Conservation (phyloP, 2,113 vertebrate species). For the Barnardius zonarius region DNA sequence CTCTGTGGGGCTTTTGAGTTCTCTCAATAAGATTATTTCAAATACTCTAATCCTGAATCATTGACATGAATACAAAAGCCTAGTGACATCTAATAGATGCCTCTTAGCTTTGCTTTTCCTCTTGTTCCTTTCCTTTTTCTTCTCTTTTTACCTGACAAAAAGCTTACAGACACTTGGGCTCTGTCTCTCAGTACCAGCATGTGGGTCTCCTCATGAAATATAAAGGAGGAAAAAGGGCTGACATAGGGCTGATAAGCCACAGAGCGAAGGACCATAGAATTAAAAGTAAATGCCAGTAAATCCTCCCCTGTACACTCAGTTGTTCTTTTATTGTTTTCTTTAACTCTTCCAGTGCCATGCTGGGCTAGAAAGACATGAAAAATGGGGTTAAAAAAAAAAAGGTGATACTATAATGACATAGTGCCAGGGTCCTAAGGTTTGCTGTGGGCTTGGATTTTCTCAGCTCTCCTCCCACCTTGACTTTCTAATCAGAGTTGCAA, state of each 20-base stretch:
- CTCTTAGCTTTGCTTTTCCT: slow-evolving; percentile 84
- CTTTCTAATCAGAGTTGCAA: not conserved
- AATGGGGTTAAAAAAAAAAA: not conserved
- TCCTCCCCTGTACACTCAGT: slow-evolving; percentile 75
- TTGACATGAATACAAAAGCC: slow-evolving; percentile 89
- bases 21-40: slow-evolving; percentile 89
- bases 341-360: slow-evolving; percentile 70
- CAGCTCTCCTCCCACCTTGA: not conserved
- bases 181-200: slow-evolving; percentile 77
- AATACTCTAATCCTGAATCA: slow-evolving; percentile 88
- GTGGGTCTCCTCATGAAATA: slow-evolving; percentile 80
- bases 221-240: slow-evolving; percentile 80
- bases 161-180: slow-evolving; percentile 83
- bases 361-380: slow-evolving; percentile 16
- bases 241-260: slow-evolving; percentile 81
- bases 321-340: slow-evolving; percentile 81
- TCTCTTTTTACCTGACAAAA: slow-evolving; percentile 85
- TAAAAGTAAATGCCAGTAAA: slow-evolving; percentile 85
- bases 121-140: slow-evolving; percentile 81
- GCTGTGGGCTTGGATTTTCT: not conserved
- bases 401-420: not conserved
- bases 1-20: slow-evolving; percentile 80
- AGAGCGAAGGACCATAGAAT: slow-evolving; percentile 82
- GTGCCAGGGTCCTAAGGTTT: not conserved
- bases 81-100: slow-evolving; percentile 89